Percentiles rank a stretch among this genome's conserved stretches.
Conservation (phyloP, 2,888 invertebrate species). For the Acrocera orbiculus region DNA sequence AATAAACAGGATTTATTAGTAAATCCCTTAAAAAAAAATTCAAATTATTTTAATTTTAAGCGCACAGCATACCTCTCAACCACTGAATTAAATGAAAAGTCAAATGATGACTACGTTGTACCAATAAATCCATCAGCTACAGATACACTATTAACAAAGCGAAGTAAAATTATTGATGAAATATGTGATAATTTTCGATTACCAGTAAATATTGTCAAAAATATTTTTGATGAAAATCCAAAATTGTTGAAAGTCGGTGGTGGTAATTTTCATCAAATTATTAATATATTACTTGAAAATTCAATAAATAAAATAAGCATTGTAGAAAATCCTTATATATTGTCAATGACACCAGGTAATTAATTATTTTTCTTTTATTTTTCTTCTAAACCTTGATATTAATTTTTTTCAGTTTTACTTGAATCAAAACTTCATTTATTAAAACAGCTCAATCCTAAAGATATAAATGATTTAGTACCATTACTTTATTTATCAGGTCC, state of each 20-base stretch:
- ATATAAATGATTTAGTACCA: constrained; percentile 36
- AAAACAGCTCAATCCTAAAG: constrained; percentile 29
- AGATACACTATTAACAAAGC: no score
- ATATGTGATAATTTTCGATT: no score
- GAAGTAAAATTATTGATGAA: no score
- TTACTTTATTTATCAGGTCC: constrained; percentile 32
- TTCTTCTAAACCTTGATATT: neutral
- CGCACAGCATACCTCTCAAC: no score
- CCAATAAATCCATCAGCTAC: no score
- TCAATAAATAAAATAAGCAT: constrained; percentile 21
- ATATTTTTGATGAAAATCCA: constrained; percentile 3
- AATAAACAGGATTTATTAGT: no score
- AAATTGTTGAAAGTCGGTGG: constrained; percentile 1
- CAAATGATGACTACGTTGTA: no score
- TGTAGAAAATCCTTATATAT: constrained; percentile 26
- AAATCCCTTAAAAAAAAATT: no score
- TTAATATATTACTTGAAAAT: constrained; percentile 16
- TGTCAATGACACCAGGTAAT: constrained; percentile 20
- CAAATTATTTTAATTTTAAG: no score
- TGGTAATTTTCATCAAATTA: neutral
- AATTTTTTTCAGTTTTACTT: constrained; percentile 18
- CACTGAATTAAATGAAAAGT: no score
- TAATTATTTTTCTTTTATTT: neutral
- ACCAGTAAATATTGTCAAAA: no score
- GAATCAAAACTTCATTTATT: constrained; percentile 29